Evolutionary conservation across 2,888 invertebrate genomes (phyloP), one percentile per base, ranked within the genome.

Genomic region (Eugnorisma glareosa): DNA sequence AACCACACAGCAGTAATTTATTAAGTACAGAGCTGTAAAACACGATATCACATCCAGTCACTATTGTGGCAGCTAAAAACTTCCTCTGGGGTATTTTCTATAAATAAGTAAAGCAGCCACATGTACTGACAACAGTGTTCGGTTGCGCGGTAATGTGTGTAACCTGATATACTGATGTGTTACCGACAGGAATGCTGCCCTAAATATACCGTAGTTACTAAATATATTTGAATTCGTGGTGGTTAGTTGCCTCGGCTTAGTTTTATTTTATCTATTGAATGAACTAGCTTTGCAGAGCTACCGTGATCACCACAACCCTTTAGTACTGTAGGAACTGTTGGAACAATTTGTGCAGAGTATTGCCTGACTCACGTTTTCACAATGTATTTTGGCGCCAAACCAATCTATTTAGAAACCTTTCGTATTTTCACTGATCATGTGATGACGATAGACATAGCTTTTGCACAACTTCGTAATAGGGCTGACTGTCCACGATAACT

Each of bases 111-210:
- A 77, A 77, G 28, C 35, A 68, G 63, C 61, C 74, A 75, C 86
- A 59, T 84, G 80, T 69, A 67, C 72, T 73, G 85, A 79, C 81
- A 75, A 64, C 59, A 40, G 84, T 74, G 73, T 86, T 73, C n/a
- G 67, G 82, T 84, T 83, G 54, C 79, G 64, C 67, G 69, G 85
- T 88, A 88, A 87, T 84, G 85, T 51, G 73, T 79, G 87, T 88
- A 87, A 88, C 79, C 40, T 45, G 83, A 87, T 71, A 74, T 57
- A 70, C 71, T 72, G 80, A 82, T 83, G 77, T 66, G 70, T 67
- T 77, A 67, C 71, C 66, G 64, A 37, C 80, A 67, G 59, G 69
- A 75, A 79, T 80, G 75, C n/a, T 73, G 77, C 67, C 80, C 78
- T 75, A 80, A 85, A 88, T 81, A 77, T 73, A 86, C 45, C 48